Base-by-base conservation (phyloP, 2,797 vertebrate genomes). In the Galago senegalensis region DNA sequence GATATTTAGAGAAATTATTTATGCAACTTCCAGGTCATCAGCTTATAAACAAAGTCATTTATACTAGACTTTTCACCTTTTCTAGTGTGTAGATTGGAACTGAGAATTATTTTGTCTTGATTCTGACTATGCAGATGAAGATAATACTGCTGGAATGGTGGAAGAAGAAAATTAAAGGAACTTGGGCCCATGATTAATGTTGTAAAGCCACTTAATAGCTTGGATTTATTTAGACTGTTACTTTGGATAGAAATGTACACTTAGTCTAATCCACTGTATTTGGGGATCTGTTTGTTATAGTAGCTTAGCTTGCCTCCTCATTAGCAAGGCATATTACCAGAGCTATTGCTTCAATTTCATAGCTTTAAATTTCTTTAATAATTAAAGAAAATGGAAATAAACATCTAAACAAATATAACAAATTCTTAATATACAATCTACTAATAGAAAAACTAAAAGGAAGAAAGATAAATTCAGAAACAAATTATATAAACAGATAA, bases 151-250 rank as follows among this genome's bases (percentile, higher is more conserved):
- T 79, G 11, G 14, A 60, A 81, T 43, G 85, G 40, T 49, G 73
- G 40, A 88, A 93, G 25, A 92, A 87, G 46, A 70, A 92, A 92
- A 79, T n/a, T 3, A 43, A 69, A 67, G 29, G 77, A 87, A 93
- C 25, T 70, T 75, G 70, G 11, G 16, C 40, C 13, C 5, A 7
- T 75, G 46, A 87, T 43, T 77, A 31, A 69, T 65, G 12, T 40
- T 86, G 7, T 70, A 75, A 91, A 79, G 46, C 4, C 14, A 83
- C 21, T 81, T 60, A 84, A 82, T 75, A 11, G 3, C 21, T 87
- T 79, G 23, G 18, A 60, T 27, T 77, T 92, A 94, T 3, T 27
- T 23, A 25, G 12, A n/a, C 61, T 94, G 7, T n/a, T 67, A 76
- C 11, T 65, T 16, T 60, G 23, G 3, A 61, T 9, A 91, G 23